Percentiles rank a stretch among this genome's conserved stretches.
These are phyloP conservation scores for Branchinecta lindahli DNA, from an alignment of 1,140 invertebrate species.

Conservation along the genomic window DNA sequence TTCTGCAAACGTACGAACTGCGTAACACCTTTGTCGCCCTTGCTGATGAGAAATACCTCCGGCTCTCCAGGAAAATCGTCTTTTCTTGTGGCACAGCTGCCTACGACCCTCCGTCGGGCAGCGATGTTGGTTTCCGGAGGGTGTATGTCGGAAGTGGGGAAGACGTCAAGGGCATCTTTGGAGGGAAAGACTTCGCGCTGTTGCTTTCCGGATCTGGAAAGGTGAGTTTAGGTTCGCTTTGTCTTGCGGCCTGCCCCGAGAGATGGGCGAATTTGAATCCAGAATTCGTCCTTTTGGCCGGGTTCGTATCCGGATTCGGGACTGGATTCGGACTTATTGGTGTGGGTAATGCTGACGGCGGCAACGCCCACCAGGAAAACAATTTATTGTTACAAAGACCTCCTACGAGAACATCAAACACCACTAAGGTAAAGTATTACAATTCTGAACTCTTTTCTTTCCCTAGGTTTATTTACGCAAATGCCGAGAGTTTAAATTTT, in stretches of 20 bases:
- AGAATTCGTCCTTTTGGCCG: too few relatives aligned
- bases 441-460: too few relatives aligned
- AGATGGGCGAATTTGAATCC: too few relatives aligned
- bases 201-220: constrained; percentile 59
- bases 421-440: too few relatives aligned
- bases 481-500: too few relatives aligned
- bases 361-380: neutral
- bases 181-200: constrained; percentile 71
- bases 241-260: too few relatives aligned
- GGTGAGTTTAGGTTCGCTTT: constrained; percentile 31
- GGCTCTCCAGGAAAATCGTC: neutral
- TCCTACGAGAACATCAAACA: too few relatives aligned
- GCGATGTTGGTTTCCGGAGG: neutral
- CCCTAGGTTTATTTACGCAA: too few relatives aligned
- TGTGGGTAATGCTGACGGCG: too few relatives aligned
- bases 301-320: too few relatives aligned
- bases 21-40: neutral
- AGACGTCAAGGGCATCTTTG: constrained; percentile 33
- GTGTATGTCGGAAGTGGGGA: neutral
- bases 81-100: neutral
- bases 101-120: neutral
- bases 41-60: neutral
- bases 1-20: neutral
- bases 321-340: constrained; percentile 12
- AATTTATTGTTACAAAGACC: constrained; percentile 14